Conservation (phyloP, 2,113 vertebrate species). For the Balaeniceps rex region DNA sequence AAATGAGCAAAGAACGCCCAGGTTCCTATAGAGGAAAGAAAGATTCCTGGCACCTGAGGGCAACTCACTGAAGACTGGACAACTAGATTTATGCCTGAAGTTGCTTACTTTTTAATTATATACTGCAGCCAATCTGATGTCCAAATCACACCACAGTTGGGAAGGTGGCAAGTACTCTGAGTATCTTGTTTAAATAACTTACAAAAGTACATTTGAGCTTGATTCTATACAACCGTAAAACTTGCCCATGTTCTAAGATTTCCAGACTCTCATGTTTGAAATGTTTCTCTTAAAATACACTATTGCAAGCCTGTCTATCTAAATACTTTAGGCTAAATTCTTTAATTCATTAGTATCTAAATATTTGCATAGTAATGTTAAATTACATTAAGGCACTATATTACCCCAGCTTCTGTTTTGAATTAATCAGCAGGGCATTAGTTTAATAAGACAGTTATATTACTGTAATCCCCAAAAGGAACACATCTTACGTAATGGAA, state of each 20-base stretch:
- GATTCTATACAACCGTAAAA: background rate
- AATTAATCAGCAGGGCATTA: constrained; percentile 18
- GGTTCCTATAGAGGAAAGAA: background rate
- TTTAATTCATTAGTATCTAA: background rate
- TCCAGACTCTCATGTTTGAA: background rate
- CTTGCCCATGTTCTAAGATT: background rate
- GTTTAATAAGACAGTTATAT: background rate
- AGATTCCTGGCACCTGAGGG: background rate
- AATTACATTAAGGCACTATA: background rate
- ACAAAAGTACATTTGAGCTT: background rate
- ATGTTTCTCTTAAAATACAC: background rate
- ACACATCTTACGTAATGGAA: constrained; percentile 41
- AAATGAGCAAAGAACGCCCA: background rate
- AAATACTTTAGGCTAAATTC: background rate
- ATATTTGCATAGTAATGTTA: background rate
- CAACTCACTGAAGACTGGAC: background rate
- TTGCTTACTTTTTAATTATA: background rate
- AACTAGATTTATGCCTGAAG: background rate
- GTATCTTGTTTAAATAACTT: background rate
- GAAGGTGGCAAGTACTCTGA: background rate
- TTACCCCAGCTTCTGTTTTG: constrained; percentile 26
- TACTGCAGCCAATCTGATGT: background rate
- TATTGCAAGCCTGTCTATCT: background rate
- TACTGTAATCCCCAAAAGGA: constrained; percentile 15
- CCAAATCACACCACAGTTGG: background rate